Evolutionary conservation across 92 coral and sea anemone genomes (phyloP).

Genomic region (Porites evermanni): DNA sequence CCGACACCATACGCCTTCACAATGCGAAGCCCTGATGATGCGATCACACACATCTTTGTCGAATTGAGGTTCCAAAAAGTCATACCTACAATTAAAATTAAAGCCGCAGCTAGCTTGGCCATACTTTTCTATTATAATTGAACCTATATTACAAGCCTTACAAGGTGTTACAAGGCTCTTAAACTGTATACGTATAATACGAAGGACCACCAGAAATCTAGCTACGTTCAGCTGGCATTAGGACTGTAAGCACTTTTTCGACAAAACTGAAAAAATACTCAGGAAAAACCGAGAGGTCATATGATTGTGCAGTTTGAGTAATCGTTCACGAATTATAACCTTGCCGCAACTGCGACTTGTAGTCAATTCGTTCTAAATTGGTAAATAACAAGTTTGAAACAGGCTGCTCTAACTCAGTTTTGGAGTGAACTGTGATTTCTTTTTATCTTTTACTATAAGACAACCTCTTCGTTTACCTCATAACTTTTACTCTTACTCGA

Average conservation of each 20-base stretch:
- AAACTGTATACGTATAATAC: too few species aligned
- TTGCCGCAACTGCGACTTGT: too few species aligned
- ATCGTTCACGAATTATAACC: too few species aligned
- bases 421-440: background rate
- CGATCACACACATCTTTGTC: slow-evolving; percentile 40
- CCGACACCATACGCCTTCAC: slow-evolving; percentile 62
- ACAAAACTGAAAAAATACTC: too few species aligned
- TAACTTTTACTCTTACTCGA: background rate
- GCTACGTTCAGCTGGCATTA: too few species aligned
- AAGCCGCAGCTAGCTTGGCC: background rate
- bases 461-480: background rate
- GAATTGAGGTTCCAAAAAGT: slow-evolving; percentile 16
- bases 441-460: background rate
- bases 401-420: background rate
- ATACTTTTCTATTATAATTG: background rate
- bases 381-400: too few species aligned
- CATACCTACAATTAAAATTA: slow-evolving; percentile 46
- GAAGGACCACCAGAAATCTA: too few species aligned
- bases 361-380: too few species aligned
- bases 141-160: background rate
- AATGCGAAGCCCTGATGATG: slow-evolving; percentile 51
- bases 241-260: too few species aligned
- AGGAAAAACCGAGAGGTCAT: too few species aligned
- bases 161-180: background rate
- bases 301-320: too few species aligned